Evolutionary conservation across 2,113 vertebrate genomes (phyloP), one percentile per base, ranked within the genome.

Genomic region (Larimichthys crocea): DNA sequence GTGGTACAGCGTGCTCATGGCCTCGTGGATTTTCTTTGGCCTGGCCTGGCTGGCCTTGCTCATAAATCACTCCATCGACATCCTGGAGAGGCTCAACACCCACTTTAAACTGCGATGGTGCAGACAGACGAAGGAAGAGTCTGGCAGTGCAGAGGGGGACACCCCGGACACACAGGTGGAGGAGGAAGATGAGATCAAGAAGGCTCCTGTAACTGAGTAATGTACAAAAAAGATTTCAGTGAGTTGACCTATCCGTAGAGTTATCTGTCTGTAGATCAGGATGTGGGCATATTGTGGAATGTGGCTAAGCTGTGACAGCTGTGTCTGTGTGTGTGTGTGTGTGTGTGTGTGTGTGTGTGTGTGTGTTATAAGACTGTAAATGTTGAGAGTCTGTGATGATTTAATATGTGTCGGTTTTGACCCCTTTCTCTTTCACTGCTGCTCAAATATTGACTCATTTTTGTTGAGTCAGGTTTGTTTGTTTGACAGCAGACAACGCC

Each of bases 11-110:
- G 75, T 96, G 74, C 79, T 96, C 4, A 89, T 97, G 74, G 96
- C 96, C 35, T 88, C 95, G 0, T 98, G 98, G 97, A 99, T 99
- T 88, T 97, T 99, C 84, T 98, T 99, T 64, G 97, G 97, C 64
- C 90, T 99, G 96, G 96, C 97, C 0, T 99, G 98, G 97, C 93
- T 98, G 67, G 95, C 98, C 11, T 86, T 97, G 49, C 44, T 98
- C 66, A 96, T 98, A 91, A 98, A 97, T 84, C 94, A 97, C 68
- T 88, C 92, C 80, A 97, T 97, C 52, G 95, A 94, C 73, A 91
- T 96, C 76, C 88, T 98, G 71, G 96, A 97, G 91, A 92, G 89
- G 2, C 89, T 95, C 49, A 93, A 94, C 73, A 55, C 40, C 24
- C 55, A 91, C 26, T 87, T 89, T 9, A 95, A 91, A 63, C 59